A percentile compares a stretch with the other conserved stretches of the same genome.
Conservation (phyloP, 92 coral and sea anemone genomes). For the Porites rus region DNA sequence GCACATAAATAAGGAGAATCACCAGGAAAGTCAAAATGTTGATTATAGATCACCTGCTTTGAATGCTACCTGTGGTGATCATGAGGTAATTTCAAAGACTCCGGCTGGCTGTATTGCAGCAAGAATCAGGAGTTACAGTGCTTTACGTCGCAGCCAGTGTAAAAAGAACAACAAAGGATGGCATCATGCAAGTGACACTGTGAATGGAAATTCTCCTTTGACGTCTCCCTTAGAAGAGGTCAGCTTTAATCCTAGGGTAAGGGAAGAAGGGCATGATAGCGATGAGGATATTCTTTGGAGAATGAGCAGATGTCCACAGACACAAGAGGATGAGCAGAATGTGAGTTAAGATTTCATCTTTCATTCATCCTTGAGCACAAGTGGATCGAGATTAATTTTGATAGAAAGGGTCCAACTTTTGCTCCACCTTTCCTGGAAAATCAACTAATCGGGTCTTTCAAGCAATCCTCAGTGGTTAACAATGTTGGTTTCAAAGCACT, state of each 20-base stretch:
- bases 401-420: no score
- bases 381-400: no score
- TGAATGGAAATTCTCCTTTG: neutral
- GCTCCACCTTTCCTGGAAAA: no score
- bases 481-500: no score
- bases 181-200: neutral
- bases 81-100: constrained; percentile 3
- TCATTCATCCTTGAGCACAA: no score
- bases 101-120: constrained; percentile 66
- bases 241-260: neutral
- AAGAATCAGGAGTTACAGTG: constrained; percentile 78
- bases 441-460: no score
- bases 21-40: neutral
- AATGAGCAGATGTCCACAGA: constrained; percentile 27
- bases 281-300: constrained; percentile 54
- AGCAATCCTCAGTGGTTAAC: no score
- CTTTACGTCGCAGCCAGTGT: constrained; percentile 69
- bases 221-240: constrained; percentile 10
- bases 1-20: neutral
- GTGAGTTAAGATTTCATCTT: neutral
- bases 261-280: neutral
- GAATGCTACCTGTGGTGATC: neutral
- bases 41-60: neutral
- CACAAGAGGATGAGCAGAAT: constrained; percentile 9
- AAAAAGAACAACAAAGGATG: constrained; percentile 19